Percentiles rank a stretch among this genome's conserved stretches.
These are phyloP conservation scores for Argyresthia goedartella DNA, from an alignment of 2,888 invertebrate genomes.

Conservation along the genomic window DNA sequence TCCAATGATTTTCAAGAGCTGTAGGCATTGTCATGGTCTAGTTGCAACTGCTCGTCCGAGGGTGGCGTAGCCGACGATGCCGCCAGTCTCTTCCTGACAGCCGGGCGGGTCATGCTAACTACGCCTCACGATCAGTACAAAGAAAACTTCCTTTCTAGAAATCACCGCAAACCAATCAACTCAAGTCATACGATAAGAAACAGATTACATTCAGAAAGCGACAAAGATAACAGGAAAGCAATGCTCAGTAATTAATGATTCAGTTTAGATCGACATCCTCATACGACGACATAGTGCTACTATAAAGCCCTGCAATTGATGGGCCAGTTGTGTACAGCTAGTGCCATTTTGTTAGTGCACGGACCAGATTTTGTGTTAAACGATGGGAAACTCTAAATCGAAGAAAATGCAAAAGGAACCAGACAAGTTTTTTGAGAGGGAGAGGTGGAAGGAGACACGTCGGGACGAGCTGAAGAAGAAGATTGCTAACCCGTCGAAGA, in stretches of 20 bases:
- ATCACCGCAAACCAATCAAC: constrained; percentile 29
- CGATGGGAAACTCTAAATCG: constrained; percentile 57
- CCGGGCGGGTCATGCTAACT: too few species aligned
- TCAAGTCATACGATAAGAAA: constrained; percentile 20
- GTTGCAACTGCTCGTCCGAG: not conserved
- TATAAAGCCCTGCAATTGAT: too few species aligned
- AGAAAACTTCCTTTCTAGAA: constrained; percentile 11
- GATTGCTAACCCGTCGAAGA: constrained; percentile 27
- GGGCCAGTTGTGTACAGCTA: too few species aligned
- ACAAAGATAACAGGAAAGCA: constrained; percentile 44
- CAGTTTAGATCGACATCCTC: constrained; percentile 30
- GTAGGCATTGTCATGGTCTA: constrained; percentile 1
- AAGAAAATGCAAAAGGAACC: constrained; percentile 50
- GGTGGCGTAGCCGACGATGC: not conserved
- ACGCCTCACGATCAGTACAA: too few species aligned
- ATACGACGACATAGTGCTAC: not conserved
- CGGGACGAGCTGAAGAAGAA: constrained; percentile 40
- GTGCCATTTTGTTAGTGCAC: too few species aligned
- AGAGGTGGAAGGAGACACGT: constrained; percentile 46
- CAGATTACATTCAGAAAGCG: constrained; percentile 27
- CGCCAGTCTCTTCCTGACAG: not conserved
- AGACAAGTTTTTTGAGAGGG: constrained; percentile 51
- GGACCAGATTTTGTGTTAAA: too few species aligned
- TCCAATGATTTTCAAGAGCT: constrained; percentile 9
- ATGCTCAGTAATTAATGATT: constrained; percentile 23